phyloP scores from a whole-genome alignment of 2,113 vertebrate species.

The Rhombomys opimus region DNA sequence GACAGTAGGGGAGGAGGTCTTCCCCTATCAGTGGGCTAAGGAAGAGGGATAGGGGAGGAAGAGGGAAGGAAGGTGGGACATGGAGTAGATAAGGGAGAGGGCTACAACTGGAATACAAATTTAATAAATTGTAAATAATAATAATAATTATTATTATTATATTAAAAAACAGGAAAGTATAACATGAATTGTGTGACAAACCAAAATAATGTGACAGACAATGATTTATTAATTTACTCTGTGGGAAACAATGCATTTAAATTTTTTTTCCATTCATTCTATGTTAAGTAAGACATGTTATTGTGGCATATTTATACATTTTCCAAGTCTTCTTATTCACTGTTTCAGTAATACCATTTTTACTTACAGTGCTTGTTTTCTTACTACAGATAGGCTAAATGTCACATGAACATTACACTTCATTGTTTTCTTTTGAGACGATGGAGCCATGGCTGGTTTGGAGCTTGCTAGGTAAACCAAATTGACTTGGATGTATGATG shows the following conservation, averaged over 20 bases:
- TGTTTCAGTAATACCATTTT: neutral
- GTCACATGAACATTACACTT: neutral
- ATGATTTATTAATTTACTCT: neutral
- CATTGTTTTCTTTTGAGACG: neutral
- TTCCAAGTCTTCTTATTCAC: neutral
- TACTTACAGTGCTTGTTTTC: neutral
- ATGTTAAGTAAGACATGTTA: neutral
- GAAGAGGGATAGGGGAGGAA: too few relatives aligned
- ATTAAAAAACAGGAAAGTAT: neutral
- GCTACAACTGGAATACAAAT: too few relatives aligned
- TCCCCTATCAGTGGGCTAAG: too few relatives aligned
- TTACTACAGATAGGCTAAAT: too few relatives aligned
- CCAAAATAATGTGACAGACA: slow-evolving; percentile 17
- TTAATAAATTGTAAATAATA: too few relatives aligned
- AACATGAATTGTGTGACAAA: neutral
- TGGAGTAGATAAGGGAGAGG: too few relatives aligned
- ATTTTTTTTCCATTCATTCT: neutral
- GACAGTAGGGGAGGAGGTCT: too few relatives aligned
- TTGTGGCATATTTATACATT: slow-evolving; percentile 3
- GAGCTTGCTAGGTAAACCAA: neutral
- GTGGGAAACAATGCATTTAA: neutral
- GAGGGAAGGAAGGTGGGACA: too few relatives aligned
- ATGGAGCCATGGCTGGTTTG: neutral
- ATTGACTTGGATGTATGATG: neutral
- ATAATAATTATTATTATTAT: too few relatives aligned